Evolutionary conservation across 2,888 invertebrate genomes (phyloP).

Genomic region (Plagodis pulveraria): DNA sequence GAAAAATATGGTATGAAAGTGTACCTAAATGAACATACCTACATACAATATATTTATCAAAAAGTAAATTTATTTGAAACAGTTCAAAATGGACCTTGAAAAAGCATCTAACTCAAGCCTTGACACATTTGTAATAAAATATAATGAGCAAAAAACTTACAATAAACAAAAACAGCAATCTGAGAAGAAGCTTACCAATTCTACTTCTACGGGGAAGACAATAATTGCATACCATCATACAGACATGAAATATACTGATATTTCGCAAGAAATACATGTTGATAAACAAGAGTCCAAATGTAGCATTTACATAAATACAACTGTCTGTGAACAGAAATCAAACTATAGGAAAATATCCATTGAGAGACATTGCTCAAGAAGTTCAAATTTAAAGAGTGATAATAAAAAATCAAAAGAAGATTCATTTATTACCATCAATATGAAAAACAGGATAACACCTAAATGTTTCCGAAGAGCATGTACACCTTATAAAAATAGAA

Average conservation of each 20-base stretch:
- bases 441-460: conserved; percentile 4
- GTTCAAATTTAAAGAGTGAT: background rate
- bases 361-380: conserved; percentile 3
- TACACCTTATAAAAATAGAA: background rate
- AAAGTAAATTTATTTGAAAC: background rate
- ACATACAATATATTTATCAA: background rate
- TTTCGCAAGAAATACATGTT: conserved; percentile 24
- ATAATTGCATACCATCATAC: background rate
- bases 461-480: conserved; percentile 2
- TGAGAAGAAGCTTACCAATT: too few species aligned
- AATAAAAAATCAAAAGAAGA: background rate
- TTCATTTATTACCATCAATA: background rate
- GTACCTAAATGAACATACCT: background rate
- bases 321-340: conserved; percentile 21
- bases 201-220: too few species aligned
- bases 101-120: background rate
- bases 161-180: too few species aligned
- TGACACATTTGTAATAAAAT: background rate
- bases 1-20: background rate
- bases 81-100: background rate
- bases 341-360: conserved; percentile 6
- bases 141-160: background rate
- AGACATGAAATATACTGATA: conserved; percentile 6
- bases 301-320: conserved; percentile 34
- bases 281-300: conserved; percentile 25